phyloP scores from a whole-genome alignment of 1,140 invertebrate species.

The Paraescarpia echinospica region DNA sequence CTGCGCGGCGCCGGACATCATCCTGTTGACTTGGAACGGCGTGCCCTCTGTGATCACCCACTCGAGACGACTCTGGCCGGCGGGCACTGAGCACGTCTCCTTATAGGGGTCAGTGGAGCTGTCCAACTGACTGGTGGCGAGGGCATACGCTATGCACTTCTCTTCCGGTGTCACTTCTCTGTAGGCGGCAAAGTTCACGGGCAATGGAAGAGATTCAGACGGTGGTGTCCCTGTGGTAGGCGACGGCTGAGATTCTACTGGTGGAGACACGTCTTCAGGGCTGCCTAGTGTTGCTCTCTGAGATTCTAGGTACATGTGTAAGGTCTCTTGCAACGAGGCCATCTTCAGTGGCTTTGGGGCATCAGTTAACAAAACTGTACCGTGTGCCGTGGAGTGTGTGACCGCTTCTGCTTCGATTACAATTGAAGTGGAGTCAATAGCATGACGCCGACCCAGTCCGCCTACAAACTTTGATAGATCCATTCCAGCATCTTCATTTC shows the following conservation, averaged over 20 bases:
- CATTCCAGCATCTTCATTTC: background rate
- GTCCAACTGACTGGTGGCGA: background rate
- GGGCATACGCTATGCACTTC: background rate
- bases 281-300: background rate
- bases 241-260: background rate
- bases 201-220: background rate
- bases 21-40: background rate
- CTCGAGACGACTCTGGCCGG: background rate
- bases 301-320: background rate
- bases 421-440: background rate
- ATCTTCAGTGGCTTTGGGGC: background rate
- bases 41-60: slow-evolving; percentile 1
- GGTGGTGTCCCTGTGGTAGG: background rate
- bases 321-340: background rate
- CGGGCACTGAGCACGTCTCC: background rate
- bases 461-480: background rate
- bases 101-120: background rate
- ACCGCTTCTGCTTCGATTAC: background rate
- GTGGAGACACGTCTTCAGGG: background rate
- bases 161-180: background rate
- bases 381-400: background rate
- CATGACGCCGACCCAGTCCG: background rate
- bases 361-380: background rate
- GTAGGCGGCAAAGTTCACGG: background rate
- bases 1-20: slow-evolving; percentile 4